phyloP scores from a whole-genome alignment of 30 jellyfish, hydroid and myxozoan species.

The Catostylus mosaicus region DNA sequence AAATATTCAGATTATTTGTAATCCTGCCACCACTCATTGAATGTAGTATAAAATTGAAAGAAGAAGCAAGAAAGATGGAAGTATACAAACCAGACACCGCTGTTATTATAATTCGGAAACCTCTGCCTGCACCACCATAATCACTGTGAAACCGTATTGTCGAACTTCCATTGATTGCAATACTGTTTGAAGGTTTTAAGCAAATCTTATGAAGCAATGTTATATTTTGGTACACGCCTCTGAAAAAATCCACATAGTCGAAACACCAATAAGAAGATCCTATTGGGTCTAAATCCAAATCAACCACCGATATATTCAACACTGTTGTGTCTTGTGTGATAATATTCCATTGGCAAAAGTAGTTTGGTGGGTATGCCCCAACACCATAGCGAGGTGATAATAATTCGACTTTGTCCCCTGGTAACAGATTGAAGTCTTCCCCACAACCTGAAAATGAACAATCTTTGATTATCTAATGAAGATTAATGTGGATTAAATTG shows the following conservation, averaged over 20 bases:
- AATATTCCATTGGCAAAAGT: conserved; percentile 28
- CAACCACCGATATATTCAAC: neutral
- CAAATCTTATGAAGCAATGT: conserved; percentile 12
- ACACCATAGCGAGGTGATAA: conserved; percentile 12
- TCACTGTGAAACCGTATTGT: conserved; percentile 32
- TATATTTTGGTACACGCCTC: neutral
- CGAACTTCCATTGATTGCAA: conserved; percentile 12
- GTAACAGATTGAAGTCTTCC: conserved; percentile 8
- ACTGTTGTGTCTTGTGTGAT: neutral
- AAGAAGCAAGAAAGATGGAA: neutral
- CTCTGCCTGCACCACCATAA: neutral
- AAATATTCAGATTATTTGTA: too few species aligned
- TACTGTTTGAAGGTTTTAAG: neutral
- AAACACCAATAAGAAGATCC: neutral
- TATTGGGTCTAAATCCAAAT: neutral
- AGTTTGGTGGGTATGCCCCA: conserved; percentile 21
- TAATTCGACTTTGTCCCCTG: conserved; percentile 7
- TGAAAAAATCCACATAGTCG: conserved; percentile 24
- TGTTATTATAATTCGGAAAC: neutral
- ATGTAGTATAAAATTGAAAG: too few species aligned
- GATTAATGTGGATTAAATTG: too few species aligned
- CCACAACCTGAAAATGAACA: conserved; percentile 11
- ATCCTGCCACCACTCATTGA: too few species aligned
- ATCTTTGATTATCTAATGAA: too few species aligned
- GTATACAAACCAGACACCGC: conserved; percentile 10